These are phyloP conservation scores for Trinorchestia longiramus DNA, from an alignment of 1,140 invertebrate species.

Conservation along the genomic window DNA sequence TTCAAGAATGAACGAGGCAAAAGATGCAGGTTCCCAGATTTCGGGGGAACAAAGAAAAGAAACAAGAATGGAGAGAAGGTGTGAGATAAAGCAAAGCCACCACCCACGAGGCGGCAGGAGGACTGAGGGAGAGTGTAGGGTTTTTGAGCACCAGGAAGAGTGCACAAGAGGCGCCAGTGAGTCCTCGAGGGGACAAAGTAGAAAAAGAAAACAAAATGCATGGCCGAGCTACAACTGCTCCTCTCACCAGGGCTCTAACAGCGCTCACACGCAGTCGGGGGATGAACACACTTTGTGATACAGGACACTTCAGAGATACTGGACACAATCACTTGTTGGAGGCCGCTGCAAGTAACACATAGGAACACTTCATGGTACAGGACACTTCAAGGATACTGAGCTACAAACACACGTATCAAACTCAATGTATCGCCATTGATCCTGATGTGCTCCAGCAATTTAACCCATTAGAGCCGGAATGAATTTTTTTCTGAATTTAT, in stretches of 20 bases:
- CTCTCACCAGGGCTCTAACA: neutral
- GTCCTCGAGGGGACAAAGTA: constrained; percentile 16
- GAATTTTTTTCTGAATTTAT: too few species aligned
- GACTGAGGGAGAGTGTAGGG: neutral
- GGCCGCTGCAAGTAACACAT: too few species aligned
- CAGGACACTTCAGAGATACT: neutral
- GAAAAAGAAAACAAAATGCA: constrained; percentile 16
- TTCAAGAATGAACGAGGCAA: neutral
- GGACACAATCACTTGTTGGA: too few species aligned
- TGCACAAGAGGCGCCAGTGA: constrained; percentile 34
- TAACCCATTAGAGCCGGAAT: too few species aligned
- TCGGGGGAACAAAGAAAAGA: neutral
- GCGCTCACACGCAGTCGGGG: neutral
- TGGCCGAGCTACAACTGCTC: neutral
- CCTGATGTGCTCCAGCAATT: neutral
- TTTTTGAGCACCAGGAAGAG: constrained; percentile 42
- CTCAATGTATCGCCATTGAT: neutral
- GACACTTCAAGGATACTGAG: neutral
- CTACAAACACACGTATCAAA: neutral
- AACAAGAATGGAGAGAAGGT: neutral
- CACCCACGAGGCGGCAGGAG: neutral
- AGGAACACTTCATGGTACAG: neutral
- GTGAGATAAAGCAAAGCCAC: neutral
- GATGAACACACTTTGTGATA: neutral
- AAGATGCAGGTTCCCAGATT: neutral